These are phyloP conservation scores for Calidris pygmaea DNA, from an alignment of 2,113 vertebrate genomes.

Conservation along the genomic window DNA sequence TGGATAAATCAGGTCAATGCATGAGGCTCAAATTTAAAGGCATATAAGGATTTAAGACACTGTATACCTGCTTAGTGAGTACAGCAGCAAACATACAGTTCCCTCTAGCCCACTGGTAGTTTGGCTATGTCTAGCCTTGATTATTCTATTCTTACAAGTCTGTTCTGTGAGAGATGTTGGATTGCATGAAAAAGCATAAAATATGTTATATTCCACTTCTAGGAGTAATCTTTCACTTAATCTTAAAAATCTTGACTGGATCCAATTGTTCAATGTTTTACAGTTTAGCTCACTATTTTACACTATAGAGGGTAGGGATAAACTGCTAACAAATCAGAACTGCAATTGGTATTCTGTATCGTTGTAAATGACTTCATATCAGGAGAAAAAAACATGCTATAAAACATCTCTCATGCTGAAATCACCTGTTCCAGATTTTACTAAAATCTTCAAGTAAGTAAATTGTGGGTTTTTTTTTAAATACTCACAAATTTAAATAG, in stretches of 20 bases:
- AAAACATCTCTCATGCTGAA: neutral
- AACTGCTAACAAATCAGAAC: neutral
- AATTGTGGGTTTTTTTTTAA: neutral
- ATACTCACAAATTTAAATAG: neutral
- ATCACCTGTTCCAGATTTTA: neutral
- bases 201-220: neutral
- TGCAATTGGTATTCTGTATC: neutral
- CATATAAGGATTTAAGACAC: neutral
- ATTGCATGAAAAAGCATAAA: neutral
- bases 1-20: neutral
- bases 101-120: neutral
- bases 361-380: neutral
- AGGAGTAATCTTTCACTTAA: neutral
- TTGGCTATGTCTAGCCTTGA: neutral
- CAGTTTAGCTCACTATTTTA: neutral
- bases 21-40: neutral
- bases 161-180: neutral
- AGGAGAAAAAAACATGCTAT: neutral
- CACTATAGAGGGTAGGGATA: neutral
- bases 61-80: neutral
- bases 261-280: neutral
- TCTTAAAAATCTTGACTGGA: neutral
- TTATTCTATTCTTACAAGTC: neutral
- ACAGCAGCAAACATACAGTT: neutral
- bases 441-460: neutral